These are phyloP conservation scores for Thecophora atra DNA, from an alignment of 2,888 invertebrate species.

Conservation along the genomic window DNA sequence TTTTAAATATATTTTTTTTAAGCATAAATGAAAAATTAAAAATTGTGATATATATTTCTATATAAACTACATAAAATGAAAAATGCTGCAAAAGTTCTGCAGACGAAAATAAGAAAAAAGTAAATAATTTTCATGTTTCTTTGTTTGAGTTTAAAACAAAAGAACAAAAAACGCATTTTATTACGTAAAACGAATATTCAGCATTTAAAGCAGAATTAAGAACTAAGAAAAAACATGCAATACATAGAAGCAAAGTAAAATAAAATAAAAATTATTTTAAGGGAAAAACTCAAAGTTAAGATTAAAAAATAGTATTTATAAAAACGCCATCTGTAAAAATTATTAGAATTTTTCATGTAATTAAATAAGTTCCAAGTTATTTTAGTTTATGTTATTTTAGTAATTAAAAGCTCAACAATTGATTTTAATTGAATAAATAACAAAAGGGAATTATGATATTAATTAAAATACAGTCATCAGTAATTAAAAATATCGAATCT, in stretches of 20 bases:
- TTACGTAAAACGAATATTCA: conserved; percentile 21
- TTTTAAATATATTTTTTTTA: conserved; percentile 24
- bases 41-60: conserved; percentile 4
- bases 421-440: too few relatives aligned
- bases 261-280: conserved; percentile 15
- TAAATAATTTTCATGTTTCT: conserved; percentile 26
- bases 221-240: conserved; percentile 20
- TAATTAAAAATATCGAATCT: too few relatives aligned
- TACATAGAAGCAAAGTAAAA: conserved; percentile 7
- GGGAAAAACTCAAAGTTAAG: conserved; percentile 8
- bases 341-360: too few relatives aligned
- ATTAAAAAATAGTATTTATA: not conserved
- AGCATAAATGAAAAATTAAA: conserved; percentile 26
- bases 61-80: conserved; percentile 46
- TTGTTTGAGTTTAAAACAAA: conserved; percentile 14
- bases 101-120: conserved; percentile 17
- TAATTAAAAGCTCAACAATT: not conserved
- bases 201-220: not conserved
- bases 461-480: too few relatives aligned
- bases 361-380: conserved; percentile 3
- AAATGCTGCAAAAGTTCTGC: conserved; percentile 13
- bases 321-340: conserved; percentile 33
- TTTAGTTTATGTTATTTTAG: not conserved
- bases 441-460: too few relatives aligned
- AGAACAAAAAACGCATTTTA: too few relatives aligned